Conservation (phyloP, 92 coral and sea anemone species). For the Heteractis magnifica region DNA sequence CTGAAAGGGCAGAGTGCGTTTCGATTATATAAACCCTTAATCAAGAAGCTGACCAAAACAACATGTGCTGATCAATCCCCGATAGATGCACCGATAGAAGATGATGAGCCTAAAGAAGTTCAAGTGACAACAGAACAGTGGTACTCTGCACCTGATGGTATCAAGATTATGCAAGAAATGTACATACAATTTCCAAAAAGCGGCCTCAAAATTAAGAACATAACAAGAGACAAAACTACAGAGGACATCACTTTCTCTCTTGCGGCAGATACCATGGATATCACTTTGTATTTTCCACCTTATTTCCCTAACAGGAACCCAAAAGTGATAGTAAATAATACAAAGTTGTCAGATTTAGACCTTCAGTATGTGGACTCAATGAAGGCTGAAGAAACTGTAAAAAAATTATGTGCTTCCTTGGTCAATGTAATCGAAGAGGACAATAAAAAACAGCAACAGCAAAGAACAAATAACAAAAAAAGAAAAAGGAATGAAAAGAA, state of each 20-base stretch:
- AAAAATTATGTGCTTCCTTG: neutral
- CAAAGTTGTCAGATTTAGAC: neutral
- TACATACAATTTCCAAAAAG: neutral
- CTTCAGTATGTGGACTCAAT: neutral
- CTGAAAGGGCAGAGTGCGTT: slow-evolving; percentile 19
- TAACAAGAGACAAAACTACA: slow-evolving; percentile 5
- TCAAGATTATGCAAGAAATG: neutral
- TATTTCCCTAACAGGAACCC: neutral
- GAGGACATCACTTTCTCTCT: slow-evolving; percentile 9
- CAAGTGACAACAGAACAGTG: slow-evolving; percentile 1
- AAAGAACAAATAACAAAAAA: neutral
- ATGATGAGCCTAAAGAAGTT: neutral
- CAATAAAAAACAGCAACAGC: neutral
- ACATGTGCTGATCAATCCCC: neutral
- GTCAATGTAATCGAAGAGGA: neutral
- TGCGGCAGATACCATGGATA: neutral
- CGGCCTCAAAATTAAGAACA: neutral
- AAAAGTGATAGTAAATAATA: neutral
- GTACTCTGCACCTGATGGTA: slow-evolving; percentile 1
- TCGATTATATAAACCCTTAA: neutral
- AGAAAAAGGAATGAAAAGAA: neutral
- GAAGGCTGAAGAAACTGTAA: neutral
- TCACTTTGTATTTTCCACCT: neutral
- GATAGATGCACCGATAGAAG: neutral
- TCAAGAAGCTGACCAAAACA: neutral